Evolutionary conservation across 2,888 invertebrate genomes (phyloP), one percentile per base, ranked within the genome.

Genomic region (Nysson spinosus): DNA sequence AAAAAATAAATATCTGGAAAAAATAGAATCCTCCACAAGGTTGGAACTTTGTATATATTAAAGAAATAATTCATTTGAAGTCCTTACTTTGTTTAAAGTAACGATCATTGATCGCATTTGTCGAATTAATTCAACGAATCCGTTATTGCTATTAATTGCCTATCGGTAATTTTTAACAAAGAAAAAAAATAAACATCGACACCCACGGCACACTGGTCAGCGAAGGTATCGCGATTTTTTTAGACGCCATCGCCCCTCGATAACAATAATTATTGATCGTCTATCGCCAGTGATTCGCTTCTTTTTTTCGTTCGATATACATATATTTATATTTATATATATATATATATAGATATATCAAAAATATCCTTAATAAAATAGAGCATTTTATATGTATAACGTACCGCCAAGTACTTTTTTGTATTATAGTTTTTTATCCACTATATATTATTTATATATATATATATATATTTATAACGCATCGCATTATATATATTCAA

Each of bases 341-440:
- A 81, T 83, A 85, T 80, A 78, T 79, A 81, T 83, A 85, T 81
- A 84, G 80, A 84, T 84, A 86, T 87, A 87, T 86, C 86, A 87
- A 86, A 87, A 87, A 87, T 87, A 87, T 86, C 82, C 85, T 86
- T 85, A 86, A 71, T 87, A 87, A 86, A 87, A 87, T 87, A 87
- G 83, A 86, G 79, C 78, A 83, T 84, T 80, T 67, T 84, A 75
- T 83, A 80, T 82, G 78, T 80, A 80, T 81, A 83, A 77, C 78
- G 79, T 84, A 84, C 81, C 72, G 61, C 75, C 80, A 69, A 80
- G 81, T 85, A 83, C 80, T 60, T 77, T 76, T 61, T 76, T 71
- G 69, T 76, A 75, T 81, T 72, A 78, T 81, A 80, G 66, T 77
- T 75, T 65, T 78, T 77, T 77, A 52, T 56, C 39, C 61, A 61